Conservation (phyloP, 1,140 invertebrate genomes). For the Drosophila virilis region DNA sequence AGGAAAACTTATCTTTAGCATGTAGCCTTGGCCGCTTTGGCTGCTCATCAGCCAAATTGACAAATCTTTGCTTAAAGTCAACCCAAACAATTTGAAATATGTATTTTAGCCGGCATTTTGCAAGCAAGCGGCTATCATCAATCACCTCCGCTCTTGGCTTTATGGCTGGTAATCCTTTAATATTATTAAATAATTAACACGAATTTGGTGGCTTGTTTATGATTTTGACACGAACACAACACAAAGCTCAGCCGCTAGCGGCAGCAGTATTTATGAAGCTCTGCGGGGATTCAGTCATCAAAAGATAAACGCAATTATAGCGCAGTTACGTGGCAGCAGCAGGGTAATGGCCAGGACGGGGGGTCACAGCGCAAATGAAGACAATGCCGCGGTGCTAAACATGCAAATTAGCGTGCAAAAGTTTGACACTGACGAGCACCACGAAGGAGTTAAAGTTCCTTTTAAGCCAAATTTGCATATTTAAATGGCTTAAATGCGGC, state of each 20-base stretch:
- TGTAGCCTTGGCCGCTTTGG: conserved; percentile 61
- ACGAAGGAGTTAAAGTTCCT: conserved; percentile 77
- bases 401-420: conserved; percentile 76
- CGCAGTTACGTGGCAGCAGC: conserved; percentile 39
- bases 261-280: conserved; percentile 32
- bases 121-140: conserved; percentile 24
- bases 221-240: conserved; percentile 43
- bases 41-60: conserved; percentile 56
- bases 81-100: conserved; percentile 13
- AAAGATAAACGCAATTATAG: conserved; percentile 78
- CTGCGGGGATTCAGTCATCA: conserved; percentile 68
- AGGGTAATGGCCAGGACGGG: neutral
- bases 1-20: conserved; percentile 35
- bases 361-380: conserved; percentile 32
- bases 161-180: conserved; percentile 70
- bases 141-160: conserved; percentile 38
- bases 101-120: conserved; percentile 2
- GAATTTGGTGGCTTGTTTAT: conserved; percentile 70
- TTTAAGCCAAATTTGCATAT: conserved; percentile 76
- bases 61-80: conserved; percentile 42
- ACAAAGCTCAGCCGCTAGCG: conserved; percentile 17
- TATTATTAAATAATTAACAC: conserved; percentile 81
- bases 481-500: conserved; percentile 76
- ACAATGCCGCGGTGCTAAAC: conserved; percentile 68
- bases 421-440: conserved; percentile 46